Evolutionary conservation across 2,797 vertebrate genomes (phyloP).

Genomic region (Fratercula arctica): DNA sequence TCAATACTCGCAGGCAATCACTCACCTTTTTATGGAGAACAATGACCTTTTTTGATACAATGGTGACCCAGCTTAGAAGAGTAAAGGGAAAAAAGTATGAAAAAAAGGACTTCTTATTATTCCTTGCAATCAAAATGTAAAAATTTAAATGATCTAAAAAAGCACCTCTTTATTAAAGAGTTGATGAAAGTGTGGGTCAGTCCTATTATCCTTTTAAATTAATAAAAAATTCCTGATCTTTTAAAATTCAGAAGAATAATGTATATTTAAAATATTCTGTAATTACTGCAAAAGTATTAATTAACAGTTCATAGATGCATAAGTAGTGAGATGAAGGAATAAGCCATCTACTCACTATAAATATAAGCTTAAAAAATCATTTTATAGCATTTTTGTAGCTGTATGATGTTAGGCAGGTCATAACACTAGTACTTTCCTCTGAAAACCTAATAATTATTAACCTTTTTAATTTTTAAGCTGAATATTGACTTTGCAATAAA

Average conservation of each 20-base stretch:
- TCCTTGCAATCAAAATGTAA: conserved; percentile 58
- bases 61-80: not conserved
- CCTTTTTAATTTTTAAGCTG: conserved; percentile 80
- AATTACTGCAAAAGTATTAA: conserved; percentile 81
- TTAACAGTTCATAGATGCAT: conserved; percentile 74
- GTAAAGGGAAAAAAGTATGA: conserved; percentile 23
- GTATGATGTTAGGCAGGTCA: conserved; percentile 73
- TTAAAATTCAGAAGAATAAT: conserved; percentile 76
- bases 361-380: conserved; percentile 76
- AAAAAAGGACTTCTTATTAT: conserved; percentile 7
- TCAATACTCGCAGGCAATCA: conserved; percentile 2
- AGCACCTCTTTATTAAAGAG: conserved; percentile 68
- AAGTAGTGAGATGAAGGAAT: conserved; percentile 71
- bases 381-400: conserved; percentile 74
- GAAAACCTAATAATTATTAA: conserved; percentile 81
- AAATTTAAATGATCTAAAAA: conserved; percentile 58
- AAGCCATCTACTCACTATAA: conserved; percentile 76
- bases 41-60: conserved; percentile 8
- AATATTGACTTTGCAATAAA: conserved; percentile 83
- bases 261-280: conserved; percentile 79
- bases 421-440: conserved; percentile 78
- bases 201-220: conserved; percentile 76
- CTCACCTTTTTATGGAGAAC: conserved; percentile 30
- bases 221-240: conserved; percentile 72
- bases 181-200: conserved; percentile 73